Conservation (phyloP, 1,140 invertebrate genomes). For the Drosophila lacteicornis region DNA sequence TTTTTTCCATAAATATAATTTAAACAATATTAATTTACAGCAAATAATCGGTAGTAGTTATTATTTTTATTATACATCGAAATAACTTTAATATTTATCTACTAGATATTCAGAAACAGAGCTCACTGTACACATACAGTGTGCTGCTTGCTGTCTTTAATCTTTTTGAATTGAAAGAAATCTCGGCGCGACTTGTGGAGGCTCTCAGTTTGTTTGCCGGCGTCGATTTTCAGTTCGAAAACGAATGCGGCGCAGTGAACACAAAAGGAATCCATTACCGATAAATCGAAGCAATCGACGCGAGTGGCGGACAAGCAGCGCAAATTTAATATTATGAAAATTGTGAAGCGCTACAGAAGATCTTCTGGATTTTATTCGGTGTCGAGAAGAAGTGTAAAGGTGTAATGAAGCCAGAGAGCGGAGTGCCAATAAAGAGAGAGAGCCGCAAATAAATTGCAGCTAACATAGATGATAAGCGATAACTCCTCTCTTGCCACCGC, state of each 20-base stretch:
- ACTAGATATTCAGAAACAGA: neutral
- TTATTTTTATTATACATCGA: too few relatives aligned
- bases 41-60: too few relatives aligned
- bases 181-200: conserved; percentile 60
- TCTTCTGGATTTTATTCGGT: neutral
- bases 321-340: neutral
- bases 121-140: conserved; percentile 4
- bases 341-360: neutral
- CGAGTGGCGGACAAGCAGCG: neutral
- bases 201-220: conserved; percentile 31
- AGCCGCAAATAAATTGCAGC: conserved; percentile 26
- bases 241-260: conserved; percentile 36
- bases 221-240: conserved; percentile 61
- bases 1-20: too few relatives aligned
- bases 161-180: conserved; percentile 81
- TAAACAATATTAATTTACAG: too few relatives aligned
- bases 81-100: too few relatives aligned
- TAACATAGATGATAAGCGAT: conserved; percentile 19
- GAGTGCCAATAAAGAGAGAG: conserved; percentile 11
- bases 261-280: conserved; percentile 29
- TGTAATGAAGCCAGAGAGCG: conserved; percentile 2
- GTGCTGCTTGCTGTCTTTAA: conserved; percentile 54
- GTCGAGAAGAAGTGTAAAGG: neutral
- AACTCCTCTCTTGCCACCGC: neutral
- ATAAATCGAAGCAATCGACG: conserved; percentile 16